Conservation (phyloP, 2,888 invertebrate genomes). For the Catocala fraxini region DNA sequence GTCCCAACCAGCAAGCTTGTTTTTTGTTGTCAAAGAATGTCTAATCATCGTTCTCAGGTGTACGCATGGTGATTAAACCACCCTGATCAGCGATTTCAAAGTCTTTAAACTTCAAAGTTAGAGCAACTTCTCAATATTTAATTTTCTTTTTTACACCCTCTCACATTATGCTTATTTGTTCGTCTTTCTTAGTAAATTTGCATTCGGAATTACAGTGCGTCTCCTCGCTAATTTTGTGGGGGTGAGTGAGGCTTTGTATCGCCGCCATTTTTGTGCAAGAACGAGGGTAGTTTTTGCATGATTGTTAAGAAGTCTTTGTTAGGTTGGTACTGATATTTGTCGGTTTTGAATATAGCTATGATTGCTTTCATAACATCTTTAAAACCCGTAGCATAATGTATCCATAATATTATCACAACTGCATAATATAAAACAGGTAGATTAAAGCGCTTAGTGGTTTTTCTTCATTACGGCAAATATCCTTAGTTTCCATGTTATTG, state of each 20-base stretch:
- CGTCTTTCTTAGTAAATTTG: constrained; percentile 38
- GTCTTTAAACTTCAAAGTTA: constrained; percentile 39
- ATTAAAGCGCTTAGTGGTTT: no score
- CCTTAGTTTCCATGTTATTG: no score
- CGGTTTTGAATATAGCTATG: no score
- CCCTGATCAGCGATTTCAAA: constrained; percentile 1
- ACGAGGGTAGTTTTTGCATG: constrained; percentile 5
- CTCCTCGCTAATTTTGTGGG: constrained; percentile 36
- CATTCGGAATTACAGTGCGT: constrained; percentile 47
- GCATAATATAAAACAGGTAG: no score
- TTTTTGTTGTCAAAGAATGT: no score
- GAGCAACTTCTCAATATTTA: constrained; percentile 32
- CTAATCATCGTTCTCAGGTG: no score
- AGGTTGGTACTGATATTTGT: not conserved
- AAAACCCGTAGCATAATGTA: no score
- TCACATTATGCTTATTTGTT: constrained; percentile 19
- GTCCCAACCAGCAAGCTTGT: no score
- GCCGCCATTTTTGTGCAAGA: constrained; percentile 24
- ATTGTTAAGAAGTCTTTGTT: not conserved
- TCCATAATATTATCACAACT: no score
- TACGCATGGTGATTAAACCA: not conserved
- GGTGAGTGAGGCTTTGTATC: constrained; percentile 16
- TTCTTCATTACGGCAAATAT: no score
- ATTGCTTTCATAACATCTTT: no score
- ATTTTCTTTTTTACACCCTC: constrained; percentile 21